Evolutionary conservation across 2,888 invertebrate species (phyloP), one percentile per base, ranked within the genome.

Genomic region (Biston stratarius): DNA sequence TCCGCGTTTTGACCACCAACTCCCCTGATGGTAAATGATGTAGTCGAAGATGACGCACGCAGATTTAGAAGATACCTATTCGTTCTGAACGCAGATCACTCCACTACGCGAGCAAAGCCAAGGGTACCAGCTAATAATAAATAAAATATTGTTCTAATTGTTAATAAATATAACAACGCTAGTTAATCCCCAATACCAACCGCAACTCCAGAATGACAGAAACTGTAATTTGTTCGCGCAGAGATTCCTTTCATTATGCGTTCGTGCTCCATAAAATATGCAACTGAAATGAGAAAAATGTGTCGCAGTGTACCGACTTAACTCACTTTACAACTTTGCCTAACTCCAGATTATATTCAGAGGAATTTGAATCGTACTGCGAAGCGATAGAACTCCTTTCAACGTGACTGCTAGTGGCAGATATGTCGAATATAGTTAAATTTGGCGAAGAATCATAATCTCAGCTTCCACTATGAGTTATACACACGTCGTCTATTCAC

Each of bases 261-360:
- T 86, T 84, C 88, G 85, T 86, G 85, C 84, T 84, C 84, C 86
- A 91, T 92, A 91, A 92, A 92, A 91, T 92, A 93, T 92, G 91
- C 92, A 92, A 89, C 84, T 84, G 87, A 90, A 91, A 92, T 89
- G 90, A 91, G 92, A 92, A 92, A 92, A 92, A 92, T 91, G 86
- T 92, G 89, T 91, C 87, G 87, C 91, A 87, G 83, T 83, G 83
- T 86, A 83, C 85, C 82, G 81, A 79, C 80, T 75, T 71, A 67
- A 69, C 69, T 52, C 53, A 44, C 44, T n/a, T 9, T 47, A 61
- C 61, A 67, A 55, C 63, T 79, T 80, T 49, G 72, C 53, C 75
- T 72, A 78, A 65, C 70, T 64, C 68, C 15, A 49, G 24, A 15
- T 5, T 2, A 11, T n/a, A 55, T 48, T 12, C 34, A 68, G 45